phyloP scores from a whole-genome alignment of 2,888 invertebrate genomes.

The Deilephila elpenor region DNA sequence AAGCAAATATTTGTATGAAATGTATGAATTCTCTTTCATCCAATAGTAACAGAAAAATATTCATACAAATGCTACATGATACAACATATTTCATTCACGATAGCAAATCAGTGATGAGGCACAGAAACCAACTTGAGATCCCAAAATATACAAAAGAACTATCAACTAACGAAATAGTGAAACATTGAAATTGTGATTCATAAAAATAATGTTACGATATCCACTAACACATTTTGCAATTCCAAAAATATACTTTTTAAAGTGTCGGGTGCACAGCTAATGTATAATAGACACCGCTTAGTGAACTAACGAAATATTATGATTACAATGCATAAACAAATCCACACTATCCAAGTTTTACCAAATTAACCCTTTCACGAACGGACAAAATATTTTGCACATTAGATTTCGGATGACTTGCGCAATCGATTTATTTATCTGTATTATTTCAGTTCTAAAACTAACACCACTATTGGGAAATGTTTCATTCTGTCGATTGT shows the following conservation, averaged over 20 bases:
- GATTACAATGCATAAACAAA: neutral
- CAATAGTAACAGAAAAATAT: neutral
- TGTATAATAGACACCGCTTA: neutral
- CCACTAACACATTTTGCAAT: neutral
- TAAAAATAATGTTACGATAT: neutral
- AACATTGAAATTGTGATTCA: conserved; percentile 1
- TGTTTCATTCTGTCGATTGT: too few relatives aligned
- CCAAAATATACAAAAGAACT: conserved; percentile 8
- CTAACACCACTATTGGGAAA: too few relatives aligned
- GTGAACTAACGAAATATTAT: neutral
- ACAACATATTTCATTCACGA: neutral
- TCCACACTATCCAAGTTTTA: neutral
- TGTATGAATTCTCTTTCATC: neutral
- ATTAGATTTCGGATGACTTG: too few relatives aligned
- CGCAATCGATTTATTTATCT: too few relatives aligned
- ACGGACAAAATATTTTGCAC: too few relatives aligned
- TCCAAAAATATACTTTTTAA: neutral
- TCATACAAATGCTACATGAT: too few relatives aligned
- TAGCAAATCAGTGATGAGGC: neutral
- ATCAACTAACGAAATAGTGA: neutral
- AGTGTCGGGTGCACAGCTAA: neutral
- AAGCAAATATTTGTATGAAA: too few relatives aligned
- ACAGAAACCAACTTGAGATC: conserved; percentile 23
- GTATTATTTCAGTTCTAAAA: too few relatives aligned
- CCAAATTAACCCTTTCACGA: too few relatives aligned